Conservation (phyloP, 2,113 vertebrate genomes). For the Rhynchopsitta pachyrhyncha region DNA sequence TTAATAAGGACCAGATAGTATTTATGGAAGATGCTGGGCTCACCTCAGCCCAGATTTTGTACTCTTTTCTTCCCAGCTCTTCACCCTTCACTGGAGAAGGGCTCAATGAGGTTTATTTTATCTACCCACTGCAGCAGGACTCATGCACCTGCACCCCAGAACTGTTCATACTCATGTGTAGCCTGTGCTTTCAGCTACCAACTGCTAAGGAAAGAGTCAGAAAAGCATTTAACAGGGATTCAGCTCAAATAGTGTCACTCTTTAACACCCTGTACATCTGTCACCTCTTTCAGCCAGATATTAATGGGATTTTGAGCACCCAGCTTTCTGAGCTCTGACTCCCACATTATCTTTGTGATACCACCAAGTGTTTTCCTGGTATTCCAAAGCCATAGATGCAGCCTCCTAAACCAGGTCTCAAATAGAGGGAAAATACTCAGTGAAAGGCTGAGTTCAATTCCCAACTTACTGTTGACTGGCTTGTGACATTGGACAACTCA, state of each 20-base stretch:
- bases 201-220: neutral
- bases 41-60: neutral
- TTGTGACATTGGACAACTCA: neutral
- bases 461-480: neutral
- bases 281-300: neutral
- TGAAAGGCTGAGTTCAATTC: neutral
- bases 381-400: neutral
- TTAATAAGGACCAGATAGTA: neutral
- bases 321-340: neutral
- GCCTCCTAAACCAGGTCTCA: neutral
- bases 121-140: neutral
- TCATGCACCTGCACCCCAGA: neutral
- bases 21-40: neutral
- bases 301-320: neutral
- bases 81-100: neutral
- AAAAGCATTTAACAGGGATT: neutral
- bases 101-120: neutral
- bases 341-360: neutral
- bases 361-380: neutral
- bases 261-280: neutral
- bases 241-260: neutral
- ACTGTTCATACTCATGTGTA: neutral
- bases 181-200: neutral
- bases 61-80: neutral
- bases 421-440: rapidly evolving